Percentiles rank a stretch among this genome's conserved stretches.
phyloP scores from a whole-genome alignment of 2,113 vertebrate species.

The Anolis sagrei region DNA sequence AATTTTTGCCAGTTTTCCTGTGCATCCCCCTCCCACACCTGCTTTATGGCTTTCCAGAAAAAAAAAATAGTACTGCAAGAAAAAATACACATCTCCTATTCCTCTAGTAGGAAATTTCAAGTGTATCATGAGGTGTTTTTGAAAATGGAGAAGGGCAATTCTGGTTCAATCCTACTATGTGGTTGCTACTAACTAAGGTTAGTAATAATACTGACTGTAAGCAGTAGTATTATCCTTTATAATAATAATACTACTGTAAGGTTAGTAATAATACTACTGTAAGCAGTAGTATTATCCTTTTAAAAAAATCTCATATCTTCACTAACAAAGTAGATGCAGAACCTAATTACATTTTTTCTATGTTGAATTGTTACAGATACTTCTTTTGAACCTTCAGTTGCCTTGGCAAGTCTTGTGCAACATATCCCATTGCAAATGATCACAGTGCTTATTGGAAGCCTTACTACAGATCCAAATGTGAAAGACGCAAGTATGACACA shows the following conservation, averaged over 20 bases:
- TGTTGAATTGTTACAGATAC: slow-evolving; percentile 78
- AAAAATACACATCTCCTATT: not conserved
- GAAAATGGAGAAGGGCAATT: not conserved
- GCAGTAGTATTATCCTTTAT: too few relatives aligned
- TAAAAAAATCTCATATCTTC: not conserved
- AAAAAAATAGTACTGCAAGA: not conserved
- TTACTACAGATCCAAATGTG: slow-evolving; percentile 96
- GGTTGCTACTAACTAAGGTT: too few relatives aligned
- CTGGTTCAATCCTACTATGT: not conserved
- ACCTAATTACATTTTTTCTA: accelerated
- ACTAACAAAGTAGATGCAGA: not conserved
- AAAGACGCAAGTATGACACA: slow-evolving; percentile 97
- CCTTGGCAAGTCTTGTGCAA: slow-evolving; percentile 95
- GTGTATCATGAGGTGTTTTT: too few relatives aligned
- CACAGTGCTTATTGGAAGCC: slow-evolving; percentile 96
- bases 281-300: not conserved
- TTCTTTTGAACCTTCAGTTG: slow-evolving; percentile 93
- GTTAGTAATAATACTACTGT: too few relatives aligned
- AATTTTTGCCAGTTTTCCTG: not conserved
- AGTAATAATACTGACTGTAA: too few relatives aligned
- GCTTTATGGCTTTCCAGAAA: not conserved
- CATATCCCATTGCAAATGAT: slow-evolving; percentile 99
- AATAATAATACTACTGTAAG: too few relatives aligned
- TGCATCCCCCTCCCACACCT: not conserved
- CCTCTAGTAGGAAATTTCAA: not conserved